These are phyloP conservation scores for Microcebus tavaratra DNA, from an alignment of 2,113 vertebrate species.

Conservation along the genomic window DNA sequence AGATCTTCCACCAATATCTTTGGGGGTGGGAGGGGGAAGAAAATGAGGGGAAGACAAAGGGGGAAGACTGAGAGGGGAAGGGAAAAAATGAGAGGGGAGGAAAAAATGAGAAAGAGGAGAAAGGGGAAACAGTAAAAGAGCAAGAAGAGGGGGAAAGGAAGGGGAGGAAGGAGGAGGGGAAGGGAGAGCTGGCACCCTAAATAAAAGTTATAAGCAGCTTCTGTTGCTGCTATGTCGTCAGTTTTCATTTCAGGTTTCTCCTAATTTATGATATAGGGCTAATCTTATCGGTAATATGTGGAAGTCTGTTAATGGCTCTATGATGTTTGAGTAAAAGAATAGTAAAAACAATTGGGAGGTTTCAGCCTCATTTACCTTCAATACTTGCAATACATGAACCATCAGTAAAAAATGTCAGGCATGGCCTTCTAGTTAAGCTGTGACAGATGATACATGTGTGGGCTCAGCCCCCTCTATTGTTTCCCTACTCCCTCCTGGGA, in stretches of 20 bases:
- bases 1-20: not conserved
- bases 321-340: not conserved
- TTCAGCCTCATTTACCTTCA: conserved; percentile 41
- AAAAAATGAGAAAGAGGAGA: not conserved
- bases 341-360: not conserved
- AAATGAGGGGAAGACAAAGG: not conserved
- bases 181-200: not conserved
- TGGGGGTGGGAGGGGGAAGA: fast-evolving
- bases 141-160: too few species aligned
- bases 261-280: not conserved
- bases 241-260: not conserved
- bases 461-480: not conserved
- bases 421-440: not conserved
- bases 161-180: too few species aligned
- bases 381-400: not conserved
- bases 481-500: not conserved
- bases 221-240: not conserved
- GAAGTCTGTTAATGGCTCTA: not conserved
- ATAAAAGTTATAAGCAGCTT: not conserved
- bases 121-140: too few species aligned
- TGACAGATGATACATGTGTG: conserved; percentile 44
- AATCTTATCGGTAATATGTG: too few species aligned
- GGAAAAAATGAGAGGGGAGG: too few species aligned
- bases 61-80: fast-evolving
- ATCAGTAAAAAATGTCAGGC: conserved; percentile 28